A percentile compares a stretch with the other conserved stretches of the same genome.
Conservation (phyloP, 2,797 vertebrate species). For the Sternarchorhynchus goeldii region DNA sequence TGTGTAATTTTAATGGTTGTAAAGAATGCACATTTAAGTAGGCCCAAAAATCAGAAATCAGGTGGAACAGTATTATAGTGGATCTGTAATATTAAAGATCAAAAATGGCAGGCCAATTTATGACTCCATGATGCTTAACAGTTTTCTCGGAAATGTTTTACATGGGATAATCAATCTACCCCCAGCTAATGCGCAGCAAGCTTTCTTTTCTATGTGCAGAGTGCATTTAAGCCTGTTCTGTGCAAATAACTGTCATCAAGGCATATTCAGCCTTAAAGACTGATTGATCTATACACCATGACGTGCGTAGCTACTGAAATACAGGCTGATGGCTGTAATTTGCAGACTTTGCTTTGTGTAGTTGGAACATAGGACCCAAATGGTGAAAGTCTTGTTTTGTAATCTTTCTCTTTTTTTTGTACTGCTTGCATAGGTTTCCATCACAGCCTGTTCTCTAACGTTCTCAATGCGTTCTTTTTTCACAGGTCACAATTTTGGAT, state of each 20-base stretch:
- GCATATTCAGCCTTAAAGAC: slow-evolving; percentile 48
- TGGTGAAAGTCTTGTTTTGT: slow-evolving; percentile 4
- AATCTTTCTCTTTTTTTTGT: neutral
- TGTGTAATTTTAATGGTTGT: neutral
- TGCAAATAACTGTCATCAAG: slow-evolving; percentile 48
- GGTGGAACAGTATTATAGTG: slow-evolving; percentile 32
- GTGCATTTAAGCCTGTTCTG: slow-evolving; percentile 34
- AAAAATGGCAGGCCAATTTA: slow-evolving; percentile 29
- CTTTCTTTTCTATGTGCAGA: slow-evolving; percentile 10
- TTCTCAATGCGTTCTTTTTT: slow-evolving; percentile 19
- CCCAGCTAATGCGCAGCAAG: slow-evolving; percentile 16
- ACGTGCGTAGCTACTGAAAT: slow-evolving; percentile 28
- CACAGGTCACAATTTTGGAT: slow-evolving; percentile 17
- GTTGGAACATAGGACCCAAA: slow-evolving; percentile 15
- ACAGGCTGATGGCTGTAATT: slow-evolving; percentile 31
- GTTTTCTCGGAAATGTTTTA: slow-evolving; percentile 24
- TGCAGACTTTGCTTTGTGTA: slow-evolving; percentile 34
- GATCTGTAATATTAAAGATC: slow-evolving; percentile 31
- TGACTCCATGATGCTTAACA: slow-evolving; percentile 29
- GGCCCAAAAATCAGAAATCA: slow-evolving; percentile 18
- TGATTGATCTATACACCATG: slow-evolving; percentile 47
- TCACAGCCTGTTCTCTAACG: slow-evolving; percentile 9
- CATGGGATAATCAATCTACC: slow-evolving; percentile 40
- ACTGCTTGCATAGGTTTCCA: slow-evolving; percentile 7
- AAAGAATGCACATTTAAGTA: neutral